Evolutionary conservation across 2,113 vertebrate species (phyloP).

Genomic region (Hydrolagus affinis): DNA sequence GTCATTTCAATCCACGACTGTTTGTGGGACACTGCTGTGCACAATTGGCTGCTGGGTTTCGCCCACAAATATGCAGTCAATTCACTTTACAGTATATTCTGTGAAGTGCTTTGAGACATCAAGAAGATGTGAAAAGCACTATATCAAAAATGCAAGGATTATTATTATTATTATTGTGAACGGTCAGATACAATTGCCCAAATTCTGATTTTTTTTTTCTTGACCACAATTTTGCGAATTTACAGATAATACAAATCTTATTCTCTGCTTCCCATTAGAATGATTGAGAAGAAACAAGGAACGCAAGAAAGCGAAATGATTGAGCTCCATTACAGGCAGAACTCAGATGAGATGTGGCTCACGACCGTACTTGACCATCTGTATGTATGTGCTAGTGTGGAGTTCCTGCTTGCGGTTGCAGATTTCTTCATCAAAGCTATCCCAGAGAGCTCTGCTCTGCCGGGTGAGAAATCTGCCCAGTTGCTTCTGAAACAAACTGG

Average conservation of each 20-base stretch:
- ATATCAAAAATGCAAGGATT: too few species aligned
- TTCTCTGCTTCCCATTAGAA: conserved; percentile 58
- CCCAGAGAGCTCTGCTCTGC: conserved; percentile 46
- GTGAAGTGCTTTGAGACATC: too few species aligned
- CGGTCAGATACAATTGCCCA: not conserved
- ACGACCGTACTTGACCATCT: conserved; percentile 75
- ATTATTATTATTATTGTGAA: not conserved
- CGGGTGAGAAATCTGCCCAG: conserved; percentile 51
- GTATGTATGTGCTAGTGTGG: conserved; percentile 86
- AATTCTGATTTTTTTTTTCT: not conserved
- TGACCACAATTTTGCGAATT: too few species aligned
- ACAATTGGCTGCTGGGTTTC: too few species aligned
- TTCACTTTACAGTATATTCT: too few species aligned
- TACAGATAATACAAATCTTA: not conserved
- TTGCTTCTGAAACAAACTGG: conserved; percentile 56
- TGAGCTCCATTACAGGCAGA: conserved; percentile 69
- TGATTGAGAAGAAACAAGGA: conserved; percentile 71
- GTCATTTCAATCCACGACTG: too few species aligned
- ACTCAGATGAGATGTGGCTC: conserved; percentile 50
- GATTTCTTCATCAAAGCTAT: conserved; percentile 86
- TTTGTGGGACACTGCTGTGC: too few species aligned
- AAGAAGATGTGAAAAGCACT: too few species aligned
- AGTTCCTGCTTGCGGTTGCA: conserved; percentile 82
- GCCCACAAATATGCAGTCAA: too few species aligned
- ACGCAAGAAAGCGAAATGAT: conserved; percentile 64